Evolutionary conservation across 2,888 invertebrate species (phyloP), one percentile per base, ranked within the genome.

Genomic region (Eucera pruinosa): DNA sequence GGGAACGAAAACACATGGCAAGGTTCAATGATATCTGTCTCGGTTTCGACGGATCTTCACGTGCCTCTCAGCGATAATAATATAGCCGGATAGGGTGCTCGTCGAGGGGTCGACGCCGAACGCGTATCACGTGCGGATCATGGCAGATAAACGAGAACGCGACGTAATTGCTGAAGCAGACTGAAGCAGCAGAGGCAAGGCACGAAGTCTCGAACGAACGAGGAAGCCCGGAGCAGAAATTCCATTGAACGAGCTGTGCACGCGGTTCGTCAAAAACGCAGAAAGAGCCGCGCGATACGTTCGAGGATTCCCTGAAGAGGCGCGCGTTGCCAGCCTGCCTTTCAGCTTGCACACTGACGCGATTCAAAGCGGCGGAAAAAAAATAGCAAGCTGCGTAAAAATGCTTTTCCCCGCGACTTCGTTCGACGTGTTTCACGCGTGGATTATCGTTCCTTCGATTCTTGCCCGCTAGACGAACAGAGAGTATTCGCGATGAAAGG

Each of bases 101-200:
- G 43, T 23, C 30, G 58, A 54, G 39, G 54, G 18, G 45, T n/a
- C n/a, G n/a, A n/a, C 47, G 60, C 45, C 27, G 57, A 70, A 60
- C 36, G 25, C 33, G 47, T 30, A 48, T 30, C 52, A 45, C n/a
- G n/a, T n/a, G n/a, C 27, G 36, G 43, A 39, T 41, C 58, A 39
- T 33, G 39, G 20, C 58, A 64, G 54, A 71, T 69, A 50, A 68
- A 71, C 54, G 67, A 45, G 65, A 25, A 55, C 60, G 27, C 25
- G 23, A 25, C 43, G 64, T 76, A 78, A 78, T 78, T 76, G 47
- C 64, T 15, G 54, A 55, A 73, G 25, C 73, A 57, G 60, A 58
- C 39, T n/a, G 45, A 58, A 54, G 62, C 66, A 47, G 50, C 48
- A 64, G 54, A 33, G 48, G 60, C 18, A 20, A 39, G 33, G 15